phyloP scores from a whole-genome alignment of 2,113 vertebrate genomes.

The Sapayoa aenigma region DNA sequence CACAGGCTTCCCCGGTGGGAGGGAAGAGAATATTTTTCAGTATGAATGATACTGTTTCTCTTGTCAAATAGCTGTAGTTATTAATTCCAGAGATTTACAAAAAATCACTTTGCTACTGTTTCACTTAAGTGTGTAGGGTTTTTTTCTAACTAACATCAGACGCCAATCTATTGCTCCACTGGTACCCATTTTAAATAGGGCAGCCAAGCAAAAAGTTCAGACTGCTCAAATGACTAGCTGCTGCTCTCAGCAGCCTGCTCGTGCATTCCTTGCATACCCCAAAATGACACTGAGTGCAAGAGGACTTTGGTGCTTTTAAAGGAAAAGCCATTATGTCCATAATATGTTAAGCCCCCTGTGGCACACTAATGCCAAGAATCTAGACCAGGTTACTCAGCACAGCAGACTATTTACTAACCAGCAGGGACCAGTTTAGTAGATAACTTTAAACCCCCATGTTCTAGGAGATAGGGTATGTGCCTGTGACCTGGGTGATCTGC shows the following conservation, averaged over 20 bases:
- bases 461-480: not conserved
- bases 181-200: constrained; percentile 37
- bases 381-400: not conserved
- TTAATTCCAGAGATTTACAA: constrained; percentile 57
- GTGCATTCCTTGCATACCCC: constrained; percentile 13
- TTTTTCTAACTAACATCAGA: not conserved
- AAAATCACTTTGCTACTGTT: constrained; percentile 51
- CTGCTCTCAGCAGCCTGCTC: not conserved
- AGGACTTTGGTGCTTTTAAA: not conserved
- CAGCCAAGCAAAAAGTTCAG: constrained; percentile 24
- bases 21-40: constrained; percentile 69
- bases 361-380: not conserved
- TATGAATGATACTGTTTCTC: constrained; percentile 71
- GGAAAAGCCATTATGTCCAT: not conserved
- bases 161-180: constrained; percentile 27
- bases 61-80: constrained; percentile 65
- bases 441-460: fast-evolving
- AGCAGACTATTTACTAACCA: not conserved
- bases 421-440: not conserved
- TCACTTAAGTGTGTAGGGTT: constrained; percentile 1
- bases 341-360: not conserved
- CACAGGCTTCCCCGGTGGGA: constrained; percentile 67
- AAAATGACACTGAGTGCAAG: not conserved
- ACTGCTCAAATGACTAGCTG: not conserved
- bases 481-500: not conserved